phyloP scores from a whole-genome alignment of 2,113 vertebrate genomes.

The Hippopotamus amphibius region DNA sequence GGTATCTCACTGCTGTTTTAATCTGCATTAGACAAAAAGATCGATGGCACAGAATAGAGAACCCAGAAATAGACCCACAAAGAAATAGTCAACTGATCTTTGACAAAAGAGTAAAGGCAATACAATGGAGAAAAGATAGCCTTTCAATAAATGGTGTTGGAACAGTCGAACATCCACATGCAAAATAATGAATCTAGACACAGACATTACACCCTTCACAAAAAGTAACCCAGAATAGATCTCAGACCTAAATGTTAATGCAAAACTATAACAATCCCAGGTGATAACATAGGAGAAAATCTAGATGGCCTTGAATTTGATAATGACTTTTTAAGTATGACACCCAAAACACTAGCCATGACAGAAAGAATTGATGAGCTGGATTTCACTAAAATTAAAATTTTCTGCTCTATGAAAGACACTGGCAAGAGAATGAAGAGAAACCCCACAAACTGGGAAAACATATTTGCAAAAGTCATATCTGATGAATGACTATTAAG shows the following conservation, averaged over 20 bases:
- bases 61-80: neutral
- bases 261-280: neutral
- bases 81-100: neutral
- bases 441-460: neutral
- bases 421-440: neutral
- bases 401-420: neutral
- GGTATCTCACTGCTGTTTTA: neutral
- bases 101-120: neutral
- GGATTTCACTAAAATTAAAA: neutral
- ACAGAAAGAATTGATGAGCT: neutral
- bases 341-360: neutral
- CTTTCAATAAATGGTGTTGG: neutral
- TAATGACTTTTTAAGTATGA: neutral
- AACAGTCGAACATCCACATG: neutral
- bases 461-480: neutral
- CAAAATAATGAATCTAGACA: neutral
- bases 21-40: neutral
- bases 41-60: neutral
- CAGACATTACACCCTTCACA: neutral
- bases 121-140: neutral
- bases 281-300: neutral
- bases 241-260: neutral
- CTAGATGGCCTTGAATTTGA: neutral
- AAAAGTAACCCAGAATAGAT: neutral
- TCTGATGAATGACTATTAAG: neutral